Conservation (phyloP, 2,113 vertebrate species). For the Seriola dumerili region DNA sequence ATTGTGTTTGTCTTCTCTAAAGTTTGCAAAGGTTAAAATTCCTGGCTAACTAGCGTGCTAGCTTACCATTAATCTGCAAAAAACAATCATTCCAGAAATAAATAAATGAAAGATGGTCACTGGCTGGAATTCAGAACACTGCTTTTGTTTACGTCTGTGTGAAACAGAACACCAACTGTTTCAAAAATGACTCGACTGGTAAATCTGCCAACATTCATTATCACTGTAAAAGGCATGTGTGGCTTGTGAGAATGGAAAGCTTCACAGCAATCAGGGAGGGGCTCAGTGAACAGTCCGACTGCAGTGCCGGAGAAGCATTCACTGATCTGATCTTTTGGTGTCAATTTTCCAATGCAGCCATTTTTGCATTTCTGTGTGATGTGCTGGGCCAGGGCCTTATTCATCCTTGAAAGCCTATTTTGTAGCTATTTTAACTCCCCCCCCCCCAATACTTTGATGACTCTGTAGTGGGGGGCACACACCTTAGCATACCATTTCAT, state of each 20-base stretch:
- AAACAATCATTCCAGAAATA: too few species aligned
- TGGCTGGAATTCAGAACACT: not conserved
- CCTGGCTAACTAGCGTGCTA: not conserved
- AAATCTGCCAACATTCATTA: too few species aligned
- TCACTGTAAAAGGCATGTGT: too few species aligned
- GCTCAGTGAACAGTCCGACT: not conserved
- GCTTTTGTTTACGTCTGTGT: not conserved
- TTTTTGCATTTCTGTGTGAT: not conserved
- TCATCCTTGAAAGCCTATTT: constrained; percentile 8
- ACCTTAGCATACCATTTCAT: constrained; percentile 23
- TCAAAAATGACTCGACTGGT: too few species aligned
- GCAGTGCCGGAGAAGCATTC: not conserved
- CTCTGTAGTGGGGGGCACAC: not conserved
- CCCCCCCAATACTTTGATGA: constrained; percentile 9
- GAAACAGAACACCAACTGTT: too few species aligned
- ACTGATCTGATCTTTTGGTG: not conserved
- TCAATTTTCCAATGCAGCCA: not conserved
- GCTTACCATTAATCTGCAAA: not conserved
- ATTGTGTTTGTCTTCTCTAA: not conserved
- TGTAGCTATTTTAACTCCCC: constrained; percentile 18
- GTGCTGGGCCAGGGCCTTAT: not conserved
- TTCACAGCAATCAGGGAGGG: not conserved
- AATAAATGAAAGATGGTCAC: not conserved
- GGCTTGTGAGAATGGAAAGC: not conserved
- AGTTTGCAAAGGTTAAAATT: not conserved